A percentile compares a stretch with the other conserved stretches of the same genome.
These are phyloP conservation scores for Julus scanicus DNA, from an alignment of 2,888 invertebrate species.

Conservation along the genomic window DNA sequence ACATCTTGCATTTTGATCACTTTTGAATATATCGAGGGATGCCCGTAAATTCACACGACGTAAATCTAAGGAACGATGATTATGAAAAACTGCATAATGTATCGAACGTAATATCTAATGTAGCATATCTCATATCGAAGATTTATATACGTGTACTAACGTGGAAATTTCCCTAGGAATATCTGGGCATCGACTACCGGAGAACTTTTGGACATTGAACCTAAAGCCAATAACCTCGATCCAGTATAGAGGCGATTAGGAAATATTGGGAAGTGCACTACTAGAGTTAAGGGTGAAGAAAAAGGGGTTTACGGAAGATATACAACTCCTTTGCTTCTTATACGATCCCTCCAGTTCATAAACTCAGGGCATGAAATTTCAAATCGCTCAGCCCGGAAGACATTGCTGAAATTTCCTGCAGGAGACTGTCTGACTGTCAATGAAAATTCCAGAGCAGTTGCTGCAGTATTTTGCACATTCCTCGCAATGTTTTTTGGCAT, in stretches of 20 bases:
- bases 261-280: constrained; percentile 21
- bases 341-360: not conserved
- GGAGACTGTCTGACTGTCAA: constrained; percentile 17
- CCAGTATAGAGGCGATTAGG: not conserved
- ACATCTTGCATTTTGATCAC: not conserved
- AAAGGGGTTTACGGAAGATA: not conserved
- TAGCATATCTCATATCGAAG: not conserved
- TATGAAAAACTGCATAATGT: constrained; percentile 40
- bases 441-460: constrained; percentile 9
- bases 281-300: not conserved
- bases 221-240: constrained; percentile 44
- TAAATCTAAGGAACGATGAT: not conserved
- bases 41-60: not conserved
- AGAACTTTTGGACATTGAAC: constrained; percentile 41
- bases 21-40: constrained; percentile 17
- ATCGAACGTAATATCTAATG: not conserved
- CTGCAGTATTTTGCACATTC: constrained; percentile 9
- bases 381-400: constrained; percentile 6
- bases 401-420: constrained; percentile 2
- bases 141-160: not conserved
- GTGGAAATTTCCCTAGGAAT: not conserved
- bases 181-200: not conserved
- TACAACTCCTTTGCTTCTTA: not conserved
- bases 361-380: not conserved
- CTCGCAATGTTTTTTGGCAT: not conserved